phyloP scores from a whole-genome alignment of 2,113 vertebrate species.

The Alethe castanea region DNA sequence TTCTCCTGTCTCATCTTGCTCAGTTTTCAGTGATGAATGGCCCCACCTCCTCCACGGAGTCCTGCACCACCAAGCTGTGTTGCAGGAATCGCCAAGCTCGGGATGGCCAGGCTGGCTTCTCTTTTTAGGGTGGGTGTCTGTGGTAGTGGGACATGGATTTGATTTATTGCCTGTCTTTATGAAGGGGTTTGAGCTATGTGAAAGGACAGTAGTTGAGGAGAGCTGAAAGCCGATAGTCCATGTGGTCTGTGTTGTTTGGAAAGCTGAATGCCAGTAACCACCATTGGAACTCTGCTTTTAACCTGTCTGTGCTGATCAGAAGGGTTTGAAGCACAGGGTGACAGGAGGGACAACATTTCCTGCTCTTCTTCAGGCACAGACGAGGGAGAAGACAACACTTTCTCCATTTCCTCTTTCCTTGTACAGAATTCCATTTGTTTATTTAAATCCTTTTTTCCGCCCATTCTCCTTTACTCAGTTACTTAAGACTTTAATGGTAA shows the following conservation, averaged over 20 bases:
- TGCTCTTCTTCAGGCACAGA: background rate
- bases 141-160: background rate
- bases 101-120: background rate
- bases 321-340: background rate
- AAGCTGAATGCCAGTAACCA: background rate
- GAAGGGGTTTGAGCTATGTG: background rate
- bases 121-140: background rate
- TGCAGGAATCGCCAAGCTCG: rapidly evolving
- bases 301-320: background rate
- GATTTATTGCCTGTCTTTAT: background rate
- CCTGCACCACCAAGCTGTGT: rapidly evolving
- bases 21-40: background rate
- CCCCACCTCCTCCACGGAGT: background rate
- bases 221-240: background rate
- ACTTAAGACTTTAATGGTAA: background rate
- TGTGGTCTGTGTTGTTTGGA: background rate
- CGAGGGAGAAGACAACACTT: background rate
- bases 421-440: background rate
- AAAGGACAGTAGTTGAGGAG: background rate
- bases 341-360: background rate
- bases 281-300: background rate
- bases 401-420: background rate
- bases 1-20: background rate
- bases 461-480: background rate
- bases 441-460: rapidly evolving